Conservation (phyloP, 1,140 invertebrate genomes). For the Orius insidiosus region DNA sequence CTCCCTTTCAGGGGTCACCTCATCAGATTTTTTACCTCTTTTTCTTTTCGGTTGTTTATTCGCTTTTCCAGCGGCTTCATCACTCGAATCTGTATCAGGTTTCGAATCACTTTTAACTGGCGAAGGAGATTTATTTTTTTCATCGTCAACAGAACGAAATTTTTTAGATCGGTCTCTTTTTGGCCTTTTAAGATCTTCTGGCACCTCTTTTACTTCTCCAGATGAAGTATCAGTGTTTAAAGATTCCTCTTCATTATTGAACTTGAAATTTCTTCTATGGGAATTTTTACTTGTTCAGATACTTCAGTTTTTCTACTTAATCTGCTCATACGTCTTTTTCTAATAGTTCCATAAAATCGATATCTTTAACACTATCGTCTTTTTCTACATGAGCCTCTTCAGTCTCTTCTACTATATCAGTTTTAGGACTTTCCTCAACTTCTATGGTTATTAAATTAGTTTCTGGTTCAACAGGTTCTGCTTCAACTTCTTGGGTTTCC, state of each 20-base stretch:
- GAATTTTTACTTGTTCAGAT: not conserved
- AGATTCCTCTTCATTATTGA: slow-evolving; percentile 9
- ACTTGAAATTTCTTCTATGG: not conserved
- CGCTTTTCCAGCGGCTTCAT: slow-evolving; percentile 13
- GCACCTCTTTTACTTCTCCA: not conserved
- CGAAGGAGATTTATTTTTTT: slow-evolving; percentile 3
- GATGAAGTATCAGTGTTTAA: slow-evolving; percentile 3
- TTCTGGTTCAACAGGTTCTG: not conserved
- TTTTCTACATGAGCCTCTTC: slow-evolving; percentile 1
- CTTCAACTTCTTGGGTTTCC: not conserved
- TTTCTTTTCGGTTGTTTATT: slow-evolving; percentile 12
- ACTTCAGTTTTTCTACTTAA: not conserved
- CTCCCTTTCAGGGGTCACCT: not conserved
- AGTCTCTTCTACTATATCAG: not conserved
- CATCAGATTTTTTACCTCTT: slow-evolving; percentile 7
- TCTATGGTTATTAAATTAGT: not conserved
- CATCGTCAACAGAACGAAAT: not conserved
- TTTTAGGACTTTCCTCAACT: slow-evolving; percentile 1
- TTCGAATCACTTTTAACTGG: slow-evolving; percentile 1
- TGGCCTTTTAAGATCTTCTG: slow-evolving; percentile 1
- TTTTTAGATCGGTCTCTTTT: slow-evolving; percentile 1
- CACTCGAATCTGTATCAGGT: slow-evolving; percentile 18
- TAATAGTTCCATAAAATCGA: not conserved
- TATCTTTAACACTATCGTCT: not conserved
- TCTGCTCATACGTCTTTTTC: not conserved